Conservation (phyloP, 2,797 vertebrate genomes). For the Phylloscopus collybita region DNA sequence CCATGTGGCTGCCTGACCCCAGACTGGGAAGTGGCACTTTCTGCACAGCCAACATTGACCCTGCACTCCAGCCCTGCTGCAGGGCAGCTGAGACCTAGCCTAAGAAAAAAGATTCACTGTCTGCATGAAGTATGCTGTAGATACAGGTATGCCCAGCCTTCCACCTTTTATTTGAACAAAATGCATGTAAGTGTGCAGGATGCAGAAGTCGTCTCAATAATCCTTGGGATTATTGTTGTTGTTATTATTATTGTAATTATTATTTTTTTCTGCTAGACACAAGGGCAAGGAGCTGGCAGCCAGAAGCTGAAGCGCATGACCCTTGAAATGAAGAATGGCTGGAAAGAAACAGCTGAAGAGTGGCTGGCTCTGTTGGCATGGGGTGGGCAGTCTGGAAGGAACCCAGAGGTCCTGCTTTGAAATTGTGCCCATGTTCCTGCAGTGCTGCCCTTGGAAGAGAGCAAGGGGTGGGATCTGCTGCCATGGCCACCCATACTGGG, state of each 20-base stretch:
- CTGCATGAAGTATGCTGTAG: background rate
- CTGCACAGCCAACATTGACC: background rate
- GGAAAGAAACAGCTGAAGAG: background rate
- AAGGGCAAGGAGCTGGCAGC: background rate
- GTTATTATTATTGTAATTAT: background rate
- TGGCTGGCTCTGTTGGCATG: background rate
- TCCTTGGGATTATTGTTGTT: background rate
- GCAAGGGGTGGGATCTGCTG: background rate
- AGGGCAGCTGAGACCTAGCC: background rate
- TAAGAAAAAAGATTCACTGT: background rate
- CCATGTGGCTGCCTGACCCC: background rate
- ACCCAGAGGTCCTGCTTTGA: background rate
- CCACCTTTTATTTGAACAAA: background rate
- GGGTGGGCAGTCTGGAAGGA: background rate
- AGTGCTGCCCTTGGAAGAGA: background rate
- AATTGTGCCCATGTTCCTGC: too few relatives aligned
- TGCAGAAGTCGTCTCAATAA: background rate
- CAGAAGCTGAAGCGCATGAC: background rate
- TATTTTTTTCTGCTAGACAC: background rate
- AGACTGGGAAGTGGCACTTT: background rate
- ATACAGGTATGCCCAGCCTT: fast-evolving
- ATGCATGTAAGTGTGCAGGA: fast-evolving
- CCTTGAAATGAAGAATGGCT: background rate
- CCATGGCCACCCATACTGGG: fast-evolving
- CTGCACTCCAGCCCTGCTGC: background rate